Base-by-base conservation (phyloP, 2,113 vertebrate species). In the Mustela lutreola region DNA sequence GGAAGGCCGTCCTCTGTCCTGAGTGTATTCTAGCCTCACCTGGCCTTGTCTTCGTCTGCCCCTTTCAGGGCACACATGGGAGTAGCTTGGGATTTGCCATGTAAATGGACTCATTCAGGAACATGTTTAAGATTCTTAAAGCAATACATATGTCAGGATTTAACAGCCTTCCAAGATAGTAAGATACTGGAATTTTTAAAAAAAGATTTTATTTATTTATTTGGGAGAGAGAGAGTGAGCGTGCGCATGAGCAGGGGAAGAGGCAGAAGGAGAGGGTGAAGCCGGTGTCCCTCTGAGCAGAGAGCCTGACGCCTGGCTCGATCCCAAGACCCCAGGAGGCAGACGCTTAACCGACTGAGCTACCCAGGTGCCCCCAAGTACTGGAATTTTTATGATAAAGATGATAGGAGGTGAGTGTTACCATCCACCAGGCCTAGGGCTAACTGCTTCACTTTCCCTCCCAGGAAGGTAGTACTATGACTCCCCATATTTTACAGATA, bases 111-210 rank as follows among this genome's bases (percentile, higher is more conserved):
- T 86, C 18, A 65, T 70, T 36, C 18, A 56, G 95, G 36, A 89
- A 73, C 26, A 18, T 11, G 63, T 31, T 93, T 48, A 71, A 79
- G 82, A 88, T 60, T 62, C 53, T 87, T 28, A 76, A 94, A 79
- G 78, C 33, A 65, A 9, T 50, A 33, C 58, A 42, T 31, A 73
- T 62, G 67, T 73, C 90, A 93, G 73, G 62, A n/a, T 92, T 56
- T 22, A 90, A 36, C 88, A 88, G 86, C 73, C 65, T 93, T 95
- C 86, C 26, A 31, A 89, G 78, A n/a, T 18, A 33, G 31, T 14
- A 45, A 4, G 39, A 56, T 48, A 24, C 60, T 16, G 76, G 75
- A 63, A 87, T 92, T 62, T 63, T 63, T 28, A 28, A 28, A 63
- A 28, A 28, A 28, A 63, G 62, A 24, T 26, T 60, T 60, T 24